Conservation (phyloP, 1,140 invertebrate species). For the Drosophila pseudoobscura region DNA sequence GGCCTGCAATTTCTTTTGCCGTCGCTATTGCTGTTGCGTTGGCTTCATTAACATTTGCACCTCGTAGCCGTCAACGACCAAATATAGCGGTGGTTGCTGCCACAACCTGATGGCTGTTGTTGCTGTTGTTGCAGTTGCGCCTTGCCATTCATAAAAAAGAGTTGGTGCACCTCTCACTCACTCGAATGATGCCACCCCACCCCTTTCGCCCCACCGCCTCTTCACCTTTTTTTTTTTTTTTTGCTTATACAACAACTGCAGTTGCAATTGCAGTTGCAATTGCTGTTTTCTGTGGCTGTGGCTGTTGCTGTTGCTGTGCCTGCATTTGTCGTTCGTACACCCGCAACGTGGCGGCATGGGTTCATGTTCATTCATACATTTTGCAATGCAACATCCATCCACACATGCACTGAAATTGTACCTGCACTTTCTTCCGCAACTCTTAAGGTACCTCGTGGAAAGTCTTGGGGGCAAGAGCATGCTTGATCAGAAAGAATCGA, state of each 20-base stretch:
- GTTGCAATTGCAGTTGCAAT: slow-evolving; percentile 12
- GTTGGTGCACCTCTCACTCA: slow-evolving; percentile 28
- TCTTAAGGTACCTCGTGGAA: slow-evolving; percentile 6
- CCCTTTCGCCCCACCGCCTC: neutral
- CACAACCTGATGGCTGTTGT: no score
- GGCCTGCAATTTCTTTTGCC: slow-evolving; percentile 60
- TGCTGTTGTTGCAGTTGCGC: no score
- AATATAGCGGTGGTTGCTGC: slow-evolving; percentile 68
- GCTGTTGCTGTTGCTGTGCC: slow-evolving; percentile 3
- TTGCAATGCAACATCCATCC: slow-evolving; percentile 28
- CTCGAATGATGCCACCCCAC: neutral
- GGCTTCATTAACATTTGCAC: slow-evolving; percentile 77
- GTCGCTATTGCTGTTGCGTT: slow-evolving; percentile 38
- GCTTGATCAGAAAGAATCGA: slow-evolving; percentile 5
- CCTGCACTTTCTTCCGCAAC: slow-evolving; percentile 48
- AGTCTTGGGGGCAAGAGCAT: no score
- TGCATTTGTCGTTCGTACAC: slow-evolving; percentile 29
- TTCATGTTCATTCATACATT: slow-evolving; percentile 60
- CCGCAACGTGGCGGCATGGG: slow-evolving; percentile 36
- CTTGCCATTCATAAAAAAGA: slow-evolving; percentile 67
- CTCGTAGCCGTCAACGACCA: slow-evolving; percentile 65
- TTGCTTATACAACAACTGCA: slow-evolving; percentile 55
- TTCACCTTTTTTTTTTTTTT: neutral
- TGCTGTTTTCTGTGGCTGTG: slow-evolving; percentile 2
- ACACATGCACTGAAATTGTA: slow-evolving; percentile 23